Evolutionary conservation across 2,888 invertebrate genomes (phyloP).

Genomic region (Himalopsyche anomala): DNA sequence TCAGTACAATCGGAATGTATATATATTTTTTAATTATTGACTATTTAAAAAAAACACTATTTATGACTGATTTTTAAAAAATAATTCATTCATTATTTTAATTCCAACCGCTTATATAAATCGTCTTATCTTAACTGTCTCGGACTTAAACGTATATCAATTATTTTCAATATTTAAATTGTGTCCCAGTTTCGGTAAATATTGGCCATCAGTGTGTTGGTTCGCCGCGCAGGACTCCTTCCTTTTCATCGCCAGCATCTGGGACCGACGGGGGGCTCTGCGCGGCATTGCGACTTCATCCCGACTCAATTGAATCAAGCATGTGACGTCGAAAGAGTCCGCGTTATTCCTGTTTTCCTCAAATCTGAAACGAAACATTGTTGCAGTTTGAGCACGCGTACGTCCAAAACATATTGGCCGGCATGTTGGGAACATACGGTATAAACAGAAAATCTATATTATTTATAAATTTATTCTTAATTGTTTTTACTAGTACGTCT

Average conservation of each 20-base stretch:
- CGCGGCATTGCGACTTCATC: background rate
- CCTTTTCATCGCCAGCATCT: conserved; percentile 8
- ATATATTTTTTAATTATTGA: no score
- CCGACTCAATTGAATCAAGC: conserved; percentile 46
- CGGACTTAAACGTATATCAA: background rate
- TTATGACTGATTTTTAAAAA: no score
- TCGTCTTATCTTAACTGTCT: background rate
- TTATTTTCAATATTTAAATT: conserved; percentile 17
- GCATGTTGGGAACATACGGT: background rate
- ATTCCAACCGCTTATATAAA: background rate
- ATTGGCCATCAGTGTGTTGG: conserved; percentile 1
- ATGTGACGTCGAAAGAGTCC: background rate
- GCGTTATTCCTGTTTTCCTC: conserved; percentile 47
- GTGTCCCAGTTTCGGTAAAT: background rate
- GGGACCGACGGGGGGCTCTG: conserved; percentile 17
- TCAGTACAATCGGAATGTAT: no score
- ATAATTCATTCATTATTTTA: background rate
- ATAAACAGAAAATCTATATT: background rate
- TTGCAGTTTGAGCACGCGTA: background rate
- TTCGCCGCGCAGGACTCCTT: conserved; percentile 17
- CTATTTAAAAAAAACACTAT: no score
- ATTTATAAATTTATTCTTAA: no score
- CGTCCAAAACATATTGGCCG: background rate
- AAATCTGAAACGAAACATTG: conserved; percentile 44
- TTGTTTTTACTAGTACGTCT: no score